phyloP scores from a whole-genome alignment of 1,140 invertebrate species.

The Anoplophora glabripennis region DNA sequence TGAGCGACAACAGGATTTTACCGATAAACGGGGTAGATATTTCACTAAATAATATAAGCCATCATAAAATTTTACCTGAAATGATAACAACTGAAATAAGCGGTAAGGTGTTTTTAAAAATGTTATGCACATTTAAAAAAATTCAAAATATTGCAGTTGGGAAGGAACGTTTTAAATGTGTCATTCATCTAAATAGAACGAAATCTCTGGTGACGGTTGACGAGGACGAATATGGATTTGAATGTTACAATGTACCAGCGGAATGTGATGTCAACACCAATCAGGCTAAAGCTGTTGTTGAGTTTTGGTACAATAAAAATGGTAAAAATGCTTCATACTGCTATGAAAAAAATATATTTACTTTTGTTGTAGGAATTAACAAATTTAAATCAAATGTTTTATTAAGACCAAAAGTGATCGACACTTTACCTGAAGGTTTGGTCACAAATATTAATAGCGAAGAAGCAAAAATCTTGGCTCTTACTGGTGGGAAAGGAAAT shows the following conservation, averaged over 20 bases:
- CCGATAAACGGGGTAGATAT: conserved; percentile 38
- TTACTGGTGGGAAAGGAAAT: conserved; percentile 69
- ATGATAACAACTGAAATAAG: conserved; percentile 8
- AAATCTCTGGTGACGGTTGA: background rate
- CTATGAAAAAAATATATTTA: background rate
- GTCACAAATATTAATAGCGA: conserved; percentile 27
- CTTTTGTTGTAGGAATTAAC: conserved; percentile 6
- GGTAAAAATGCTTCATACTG: conserved; percentile 3
- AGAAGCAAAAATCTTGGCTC: conserved; percentile 28
- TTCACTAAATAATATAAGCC: conserved; percentile 27
- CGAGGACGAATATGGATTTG: conserved; percentile 19
- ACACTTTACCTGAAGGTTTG: conserved; percentile 22
- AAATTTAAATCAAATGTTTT: conserved; percentile 8
- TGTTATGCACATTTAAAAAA: conserved; percentile 14
- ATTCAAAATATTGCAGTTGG: conserved; percentile 8
- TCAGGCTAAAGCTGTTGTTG: conserved; percentile 28
- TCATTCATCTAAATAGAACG: conserved; percentile 21
- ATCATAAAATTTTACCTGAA: conserved; percentile 30
- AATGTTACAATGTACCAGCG: conserved; percentile 26
- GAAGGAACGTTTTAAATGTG: conserved; percentile 1
- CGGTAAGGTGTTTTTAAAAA: background rate
- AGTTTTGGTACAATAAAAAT: conserved; percentile 30
- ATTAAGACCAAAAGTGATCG: conserved; percentile 20
- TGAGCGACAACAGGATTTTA: conserved; percentile 22
- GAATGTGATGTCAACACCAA: conserved; percentile 32